Evolutionary conservation across 2,113 vertebrate species (phyloP).

Genomic region (Onychorhynchus coronatus): DNA sequence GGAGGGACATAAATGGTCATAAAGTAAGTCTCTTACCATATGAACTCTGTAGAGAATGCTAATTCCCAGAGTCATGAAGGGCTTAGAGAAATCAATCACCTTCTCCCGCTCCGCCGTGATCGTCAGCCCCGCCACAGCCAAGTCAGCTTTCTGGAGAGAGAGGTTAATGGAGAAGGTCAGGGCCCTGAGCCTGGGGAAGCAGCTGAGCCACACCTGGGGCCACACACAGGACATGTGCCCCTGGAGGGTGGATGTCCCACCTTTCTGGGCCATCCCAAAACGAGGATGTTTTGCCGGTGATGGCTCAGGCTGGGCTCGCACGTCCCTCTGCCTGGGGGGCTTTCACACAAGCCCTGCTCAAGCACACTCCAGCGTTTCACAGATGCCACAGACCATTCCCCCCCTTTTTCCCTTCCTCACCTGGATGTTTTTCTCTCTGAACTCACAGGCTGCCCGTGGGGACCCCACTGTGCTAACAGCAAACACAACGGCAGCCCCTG

Average conservation of each 20-base stretch:
- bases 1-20: conserved; percentile 53
- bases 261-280: not conserved
- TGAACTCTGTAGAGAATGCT: conserved; percentile 98
- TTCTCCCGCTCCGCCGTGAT: conserved; percentile 97
- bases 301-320: not conserved
- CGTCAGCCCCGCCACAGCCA: conserved; percentile 93
- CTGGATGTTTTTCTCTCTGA: not conserved
- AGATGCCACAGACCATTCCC: not conserved
- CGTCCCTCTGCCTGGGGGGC: accelerated
- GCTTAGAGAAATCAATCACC: conserved; percentile 98
- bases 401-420: not conserved
- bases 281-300: not conserved
- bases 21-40: conserved; percentile 85
- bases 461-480: not conserved
- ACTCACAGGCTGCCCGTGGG: not conserved
- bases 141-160: conserved; percentile 89
- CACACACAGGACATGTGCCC: accelerated
- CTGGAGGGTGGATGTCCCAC: not conserved
- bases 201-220: not conserved
- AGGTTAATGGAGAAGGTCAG: not conserved
- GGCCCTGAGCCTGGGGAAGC: not conserved
- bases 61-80: conserved; percentile 97
- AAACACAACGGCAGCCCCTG: not conserved
- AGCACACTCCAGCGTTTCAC: no score
- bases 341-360: not conserved